Evolutionary conservation across 2,113 vertebrate species (phyloP).

Genomic region (Galeopterus variegatus): DNA sequence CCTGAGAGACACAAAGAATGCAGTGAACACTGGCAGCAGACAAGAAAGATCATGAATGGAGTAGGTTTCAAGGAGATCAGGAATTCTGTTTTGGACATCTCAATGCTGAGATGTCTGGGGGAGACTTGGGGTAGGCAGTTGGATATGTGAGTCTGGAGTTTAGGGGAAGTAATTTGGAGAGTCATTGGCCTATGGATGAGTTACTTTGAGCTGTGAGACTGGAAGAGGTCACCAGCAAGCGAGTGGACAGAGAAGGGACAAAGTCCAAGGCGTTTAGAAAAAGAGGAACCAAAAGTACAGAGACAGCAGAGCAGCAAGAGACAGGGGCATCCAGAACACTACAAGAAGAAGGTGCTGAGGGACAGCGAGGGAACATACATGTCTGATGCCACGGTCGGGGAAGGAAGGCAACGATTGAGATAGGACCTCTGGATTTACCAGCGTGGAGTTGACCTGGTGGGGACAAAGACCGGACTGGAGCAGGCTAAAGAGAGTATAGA

Average conservation of each 20-base stretch:
- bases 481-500: neutral
- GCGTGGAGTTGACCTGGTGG: neutral
- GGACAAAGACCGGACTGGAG: no score
- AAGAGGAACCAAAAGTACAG: neutral
- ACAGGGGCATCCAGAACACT: no score
- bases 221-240: neutral
- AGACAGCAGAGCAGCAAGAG: neutral
- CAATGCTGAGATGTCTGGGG: neutral
- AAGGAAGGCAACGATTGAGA: neutral
- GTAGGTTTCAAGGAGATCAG: no score
- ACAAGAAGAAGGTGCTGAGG: neutral
- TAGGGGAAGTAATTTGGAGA: neutral
- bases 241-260: neutral
- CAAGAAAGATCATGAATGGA: no score
- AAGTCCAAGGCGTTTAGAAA: neutral
- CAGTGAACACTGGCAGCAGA: no score
- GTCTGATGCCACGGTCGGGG: no score
- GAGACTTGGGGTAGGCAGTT: neutral
- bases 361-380: accelerated
- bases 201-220: neutral
- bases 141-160: neutral
- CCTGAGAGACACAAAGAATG: neutral
- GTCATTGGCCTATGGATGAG: accelerated
- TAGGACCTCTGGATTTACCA: neutral
- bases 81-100: neutral